Base-by-base conservation (phyloP, 2,113 vertebrate genomes). In the Ctenodactylus gundi region DNA sequence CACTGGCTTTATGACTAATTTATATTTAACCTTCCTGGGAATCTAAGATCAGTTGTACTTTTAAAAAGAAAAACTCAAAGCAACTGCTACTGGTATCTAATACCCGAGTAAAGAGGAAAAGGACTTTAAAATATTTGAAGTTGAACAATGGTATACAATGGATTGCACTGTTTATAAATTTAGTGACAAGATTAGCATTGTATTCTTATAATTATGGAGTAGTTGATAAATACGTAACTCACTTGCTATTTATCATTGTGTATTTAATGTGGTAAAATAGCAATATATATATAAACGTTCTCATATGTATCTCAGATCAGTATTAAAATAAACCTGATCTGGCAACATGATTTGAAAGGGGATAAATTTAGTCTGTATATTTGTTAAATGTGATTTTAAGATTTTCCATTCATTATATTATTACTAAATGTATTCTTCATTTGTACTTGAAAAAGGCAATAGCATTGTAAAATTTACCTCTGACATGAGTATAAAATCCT, bases 1-100 rank as follows among this genome's bases (percentile, higher is more conserved):
- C 98, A 98, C 99, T 98, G 98, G 98, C 99, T 99, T 99, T 99
- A 99, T 99, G 99, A 99, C 98, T 99, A 99, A 99, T 99, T 99
- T 99, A 99, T 99, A 98, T 99, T 98, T 98, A 98, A 99, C 99
- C 99, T 99, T 98, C 97, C 98, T 98, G 96, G 97, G 96, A 97
- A 97, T 97, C 98, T 98, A 96, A 4, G 94, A 98, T 94, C 95
- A 97, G 98, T 98, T 97, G 98, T 98, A 98, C 98, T 99, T 98
- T 98, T 96, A 96, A 57, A 94, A 96, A n/a, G n/a, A n/a, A 98
- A 98, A 98, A 98, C 98, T 98, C 96, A 98, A 98, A 98, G 98
- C 96, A 92, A 98, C 97, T 97, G 96, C 96, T 49, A 39, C 83
- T 65, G 68, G 55, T 96, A 95, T 97, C 98, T 98, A 97, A 96